Conservation (phyloP, 2,888 invertebrate species). For the Adela reaumurella region DNA sequence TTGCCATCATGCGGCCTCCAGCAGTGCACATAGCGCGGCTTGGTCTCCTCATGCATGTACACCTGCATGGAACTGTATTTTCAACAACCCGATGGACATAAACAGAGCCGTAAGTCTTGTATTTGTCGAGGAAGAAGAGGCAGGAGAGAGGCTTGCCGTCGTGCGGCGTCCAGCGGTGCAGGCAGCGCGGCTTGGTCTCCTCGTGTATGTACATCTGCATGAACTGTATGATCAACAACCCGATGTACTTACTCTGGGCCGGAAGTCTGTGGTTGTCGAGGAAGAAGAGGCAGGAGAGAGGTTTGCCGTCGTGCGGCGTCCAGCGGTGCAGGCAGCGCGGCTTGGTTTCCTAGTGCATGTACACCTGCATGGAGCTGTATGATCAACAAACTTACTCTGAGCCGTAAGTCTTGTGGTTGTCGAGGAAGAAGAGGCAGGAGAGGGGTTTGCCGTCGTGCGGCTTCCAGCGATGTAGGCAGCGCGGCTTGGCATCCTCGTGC, state of each 20-base stretch:
- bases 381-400: constrained; percentile 61
- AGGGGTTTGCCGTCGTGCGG: constrained; percentile 88
- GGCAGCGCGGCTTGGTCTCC: constrained; percentile 70
- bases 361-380: too few species aligned
- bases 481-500: constrained; percentile 64
- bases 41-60: constrained; percentile 64
- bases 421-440: constrained; percentile 88
- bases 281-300: constrained; percentile 86
- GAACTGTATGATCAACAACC: not conserved
- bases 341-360: constrained; percentile 64
- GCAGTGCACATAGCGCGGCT: constrained; percentile 82
- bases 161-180: constrained; percentile 94
- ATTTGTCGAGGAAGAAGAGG: constrained; percentile 92
- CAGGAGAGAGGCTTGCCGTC: constrained; percentile 81
- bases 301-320: constrained; percentile 88
- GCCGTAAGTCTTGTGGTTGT: constrained; percentile 79
- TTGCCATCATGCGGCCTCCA: constrained; percentile 91
- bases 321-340: constrained; percentile 88
- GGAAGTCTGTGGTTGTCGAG: constrained; percentile 84
- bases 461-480: constrained; percentile 89
- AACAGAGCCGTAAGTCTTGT: constrained; percentile 75
- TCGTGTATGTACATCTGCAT: constrained; percentile 68
- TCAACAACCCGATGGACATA: constrained; percentile 39
- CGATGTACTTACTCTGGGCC: constrained; percentile 64
- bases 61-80: too few species aligned